Percentiles rank a stretch among this genome's conserved stretches.
These are phyloP conservation scores for Stenchaetothrips biformis DNA, from an alignment of 2,888 invertebrate genomes.

Conservation along the genomic window DNA sequence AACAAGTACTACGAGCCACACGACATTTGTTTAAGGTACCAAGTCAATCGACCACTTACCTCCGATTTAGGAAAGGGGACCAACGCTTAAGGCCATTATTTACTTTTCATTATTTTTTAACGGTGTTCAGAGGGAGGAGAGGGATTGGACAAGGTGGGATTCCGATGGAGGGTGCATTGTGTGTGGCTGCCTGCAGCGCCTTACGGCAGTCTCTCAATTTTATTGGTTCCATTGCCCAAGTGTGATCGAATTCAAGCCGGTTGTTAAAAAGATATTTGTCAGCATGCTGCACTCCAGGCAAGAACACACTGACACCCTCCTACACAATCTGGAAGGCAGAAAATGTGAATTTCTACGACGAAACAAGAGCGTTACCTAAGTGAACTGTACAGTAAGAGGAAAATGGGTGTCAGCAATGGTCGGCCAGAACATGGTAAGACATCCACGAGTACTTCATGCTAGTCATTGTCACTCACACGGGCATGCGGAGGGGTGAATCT, in stretches of 20 bases:
- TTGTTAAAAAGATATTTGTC: slow-evolving; percentile 27
- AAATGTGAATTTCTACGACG: neutral
- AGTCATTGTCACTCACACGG: neutral
- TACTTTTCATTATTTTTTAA: neutral
- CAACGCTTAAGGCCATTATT: neutral
- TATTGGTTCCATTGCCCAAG: neutral
- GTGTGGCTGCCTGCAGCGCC: neutral
- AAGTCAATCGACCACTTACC: neutral
- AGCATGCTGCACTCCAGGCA: slow-evolving; percentile 22
- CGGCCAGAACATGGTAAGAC: neutral
- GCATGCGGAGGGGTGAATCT: neutral
- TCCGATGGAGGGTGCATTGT: too few relatives aligned
- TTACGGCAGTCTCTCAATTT: too few relatives aligned
- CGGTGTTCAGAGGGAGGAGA: neutral
- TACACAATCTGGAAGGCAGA: slow-evolving; percentile 8
- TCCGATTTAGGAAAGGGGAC: neutral
- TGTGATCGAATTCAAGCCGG: neutral
- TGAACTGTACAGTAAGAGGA: neutral
- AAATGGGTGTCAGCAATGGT: neutral
- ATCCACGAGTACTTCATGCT: neutral
- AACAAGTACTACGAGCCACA: neutral
- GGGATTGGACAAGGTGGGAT: neutral
- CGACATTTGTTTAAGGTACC: neutral
- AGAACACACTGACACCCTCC: slow-evolving; percentile 31
- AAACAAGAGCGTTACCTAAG: neutral